These are phyloP conservation scores for Cyanoderma ruficeps DNA, from an alignment of 2,113 vertebrate species.

Conservation along the genomic window DNA sequence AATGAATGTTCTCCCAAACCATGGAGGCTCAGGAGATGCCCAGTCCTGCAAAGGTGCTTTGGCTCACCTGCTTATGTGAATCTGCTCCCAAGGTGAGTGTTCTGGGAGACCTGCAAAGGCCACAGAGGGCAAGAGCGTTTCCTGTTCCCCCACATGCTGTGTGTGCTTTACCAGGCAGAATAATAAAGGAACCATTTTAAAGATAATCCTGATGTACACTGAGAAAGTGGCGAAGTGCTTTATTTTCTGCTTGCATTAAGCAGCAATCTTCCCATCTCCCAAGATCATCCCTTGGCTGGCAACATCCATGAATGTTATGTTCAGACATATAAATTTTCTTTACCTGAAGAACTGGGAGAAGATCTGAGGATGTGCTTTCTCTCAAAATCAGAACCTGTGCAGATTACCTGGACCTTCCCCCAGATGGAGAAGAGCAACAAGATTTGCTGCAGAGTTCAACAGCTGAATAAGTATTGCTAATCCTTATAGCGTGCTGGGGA, in stretches of 20 bases:
- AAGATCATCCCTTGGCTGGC: neutral
- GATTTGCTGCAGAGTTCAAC: neutral
- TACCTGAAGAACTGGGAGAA: neutral
- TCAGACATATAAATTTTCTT: neutral
- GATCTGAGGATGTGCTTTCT: neutral
- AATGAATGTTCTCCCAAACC: neutral
- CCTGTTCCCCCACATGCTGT: rapidly evolving
- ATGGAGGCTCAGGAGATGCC: neutral
- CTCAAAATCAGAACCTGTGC: neutral
- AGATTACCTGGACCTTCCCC: neutral
- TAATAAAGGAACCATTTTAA: neutral
- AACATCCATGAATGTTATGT: neutral
- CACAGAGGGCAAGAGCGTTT: neutral
- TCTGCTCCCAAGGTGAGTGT: neutral
- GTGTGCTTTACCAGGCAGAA: neutral
- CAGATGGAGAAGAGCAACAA: neutral
- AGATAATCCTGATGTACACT: neutral
- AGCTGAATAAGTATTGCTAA: neutral
- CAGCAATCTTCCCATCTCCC: neutral
- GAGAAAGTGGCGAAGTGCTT: neutral
- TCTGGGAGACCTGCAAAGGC: neutral
- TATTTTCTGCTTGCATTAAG: neutral
- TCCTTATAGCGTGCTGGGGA: rapidly evolving
- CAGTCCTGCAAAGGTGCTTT: neutral
- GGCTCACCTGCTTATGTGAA: neutral